These are phyloP conservation scores for Cheumatopsyche charites DNA, from an alignment of 1,140 invertebrate genomes.

Conservation along the genomic window DNA sequence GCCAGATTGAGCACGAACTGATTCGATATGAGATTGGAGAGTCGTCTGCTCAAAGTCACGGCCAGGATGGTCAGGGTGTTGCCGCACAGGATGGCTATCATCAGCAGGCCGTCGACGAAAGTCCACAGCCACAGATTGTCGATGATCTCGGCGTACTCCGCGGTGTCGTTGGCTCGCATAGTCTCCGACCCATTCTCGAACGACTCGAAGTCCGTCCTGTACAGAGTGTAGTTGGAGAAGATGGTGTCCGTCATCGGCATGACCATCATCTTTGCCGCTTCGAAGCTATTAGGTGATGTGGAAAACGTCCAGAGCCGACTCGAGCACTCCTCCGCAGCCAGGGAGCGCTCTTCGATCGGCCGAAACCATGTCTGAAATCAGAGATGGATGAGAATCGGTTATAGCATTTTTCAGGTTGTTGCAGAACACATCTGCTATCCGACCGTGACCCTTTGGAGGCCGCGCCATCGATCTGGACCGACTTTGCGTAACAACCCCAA, in stretches of 20 bases:
- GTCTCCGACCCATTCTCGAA: constrained; percentile 18
- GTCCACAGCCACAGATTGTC: constrained; percentile 65
- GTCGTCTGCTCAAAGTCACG: constrained; percentile 67
- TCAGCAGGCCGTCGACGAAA: constrained; percentile 67
- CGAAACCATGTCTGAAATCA: background rate
- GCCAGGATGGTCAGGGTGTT: constrained; percentile 76
- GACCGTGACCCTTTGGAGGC: constrained; percentile 27
- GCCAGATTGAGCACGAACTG: constrained; percentile 76
- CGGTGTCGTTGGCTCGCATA: constrained; percentile 48
- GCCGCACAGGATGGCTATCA: constrained; percentile 69
- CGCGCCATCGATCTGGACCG: constrained; percentile 33
- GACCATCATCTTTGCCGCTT: background rate
- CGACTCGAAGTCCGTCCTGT: constrained; percentile 25
- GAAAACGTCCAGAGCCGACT: background rate
- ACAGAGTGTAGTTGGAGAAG: constrained; percentile 43
- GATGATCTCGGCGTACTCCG: constrained; percentile 37
- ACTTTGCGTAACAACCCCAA: too few species aligned
- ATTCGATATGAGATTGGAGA: constrained; percentile 71
- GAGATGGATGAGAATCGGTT: background rate
- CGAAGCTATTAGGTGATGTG: constrained; percentile 21
- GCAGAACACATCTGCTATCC: constrained; percentile 31
- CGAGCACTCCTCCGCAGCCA: background rate
- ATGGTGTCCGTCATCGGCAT: constrained; percentile 33
- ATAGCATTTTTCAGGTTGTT: too few species aligned
- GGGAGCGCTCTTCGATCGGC: background rate